These are phyloP conservation scores for Dallia pectoralis DNA, from an alignment of 2,797 vertebrate genomes.

Conservation along the genomic window DNA sequence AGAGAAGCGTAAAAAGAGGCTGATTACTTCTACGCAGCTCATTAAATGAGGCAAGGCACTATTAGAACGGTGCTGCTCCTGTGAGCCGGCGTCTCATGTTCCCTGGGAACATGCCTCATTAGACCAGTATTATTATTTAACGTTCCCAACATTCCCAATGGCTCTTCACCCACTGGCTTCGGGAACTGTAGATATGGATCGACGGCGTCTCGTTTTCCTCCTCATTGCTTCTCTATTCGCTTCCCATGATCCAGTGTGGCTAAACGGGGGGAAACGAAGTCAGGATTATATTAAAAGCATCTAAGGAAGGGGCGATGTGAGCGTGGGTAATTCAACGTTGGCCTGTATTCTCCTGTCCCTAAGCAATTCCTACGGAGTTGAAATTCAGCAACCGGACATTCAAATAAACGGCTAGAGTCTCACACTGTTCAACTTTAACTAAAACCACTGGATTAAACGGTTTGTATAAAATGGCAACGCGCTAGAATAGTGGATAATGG, in stretches of 20 bases:
- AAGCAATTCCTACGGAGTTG: slow-evolving; percentile 3
- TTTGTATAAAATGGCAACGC: no score
- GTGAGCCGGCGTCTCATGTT: not conserved
- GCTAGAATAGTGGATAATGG: no score
- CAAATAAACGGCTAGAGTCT: not conserved
- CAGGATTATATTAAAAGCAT: slow-evolving; percentile 17
- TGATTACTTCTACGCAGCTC: not conserved
- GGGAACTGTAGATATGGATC: slow-evolving; percentile 11
- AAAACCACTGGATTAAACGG: no score
- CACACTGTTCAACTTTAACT: no score
- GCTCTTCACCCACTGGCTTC: not conserved
- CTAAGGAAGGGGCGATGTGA: slow-evolving; percentile 21
- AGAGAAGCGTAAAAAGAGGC: not conserved
- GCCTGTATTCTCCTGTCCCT: slow-evolving; percentile 14
- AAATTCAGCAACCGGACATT: not conserved
- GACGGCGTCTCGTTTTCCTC: not conserved
- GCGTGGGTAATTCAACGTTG: slow-evolving; percentile 19
- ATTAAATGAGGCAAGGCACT: not conserved
- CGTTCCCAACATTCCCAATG: slow-evolving; percentile 22
- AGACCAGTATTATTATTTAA: slow-evolving; percentile 20
- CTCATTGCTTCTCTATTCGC: not conserved
- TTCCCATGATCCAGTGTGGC: not conserved
- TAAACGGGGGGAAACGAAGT: not conserved
- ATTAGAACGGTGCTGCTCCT: not conserved
- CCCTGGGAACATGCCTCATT: slow-evolving; percentile 31